Percentiles rank a stretch among this genome's conserved stretches.
phyloP scores from a whole-genome alignment of 2,797 vertebrate genomes.

The Ficedula albicollis region DNA sequence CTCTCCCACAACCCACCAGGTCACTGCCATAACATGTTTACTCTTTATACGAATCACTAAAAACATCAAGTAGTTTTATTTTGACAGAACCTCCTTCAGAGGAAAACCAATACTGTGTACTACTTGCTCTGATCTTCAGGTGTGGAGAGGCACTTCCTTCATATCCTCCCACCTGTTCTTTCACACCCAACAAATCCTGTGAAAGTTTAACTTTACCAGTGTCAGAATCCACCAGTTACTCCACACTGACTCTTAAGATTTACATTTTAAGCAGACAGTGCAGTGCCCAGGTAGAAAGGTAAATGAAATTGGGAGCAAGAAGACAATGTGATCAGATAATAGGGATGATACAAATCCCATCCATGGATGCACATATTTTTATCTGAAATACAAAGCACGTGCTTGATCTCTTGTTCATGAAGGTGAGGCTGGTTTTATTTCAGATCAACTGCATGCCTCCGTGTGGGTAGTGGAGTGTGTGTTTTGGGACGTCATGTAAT shows the following conservation, averaged over 20 bases:
- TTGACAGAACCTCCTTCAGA: not conserved
- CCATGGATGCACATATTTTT: not conserved
- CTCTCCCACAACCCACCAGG: not conserved
- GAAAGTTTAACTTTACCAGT: not conserved
- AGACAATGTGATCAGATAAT: not conserved
- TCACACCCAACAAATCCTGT: not conserved
- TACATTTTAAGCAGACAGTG: not conserved
- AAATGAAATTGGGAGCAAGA: not conserved
- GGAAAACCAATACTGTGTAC: not conserved
- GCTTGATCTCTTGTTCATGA: not conserved
- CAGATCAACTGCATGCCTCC: not conserved
- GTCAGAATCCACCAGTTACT: not conserved
- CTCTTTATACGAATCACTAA: not conserved
- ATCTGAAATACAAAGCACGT: not conserved
- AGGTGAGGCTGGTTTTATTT: not conserved
- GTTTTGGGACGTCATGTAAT: not conserved
- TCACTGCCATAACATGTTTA: not conserved
- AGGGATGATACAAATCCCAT: not conserved
- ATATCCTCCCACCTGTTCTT: not conserved
- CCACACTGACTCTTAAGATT: not conserved
- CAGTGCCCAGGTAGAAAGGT: not conserved
- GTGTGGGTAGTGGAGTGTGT: not conserved
- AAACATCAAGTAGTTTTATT: not conserved
- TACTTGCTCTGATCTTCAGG: not conserved
- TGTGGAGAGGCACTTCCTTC: not conserved